Evolutionary conservation across 1,140 invertebrate genomes (phyloP).

Genomic region (Drosophila watanabei): DNA sequence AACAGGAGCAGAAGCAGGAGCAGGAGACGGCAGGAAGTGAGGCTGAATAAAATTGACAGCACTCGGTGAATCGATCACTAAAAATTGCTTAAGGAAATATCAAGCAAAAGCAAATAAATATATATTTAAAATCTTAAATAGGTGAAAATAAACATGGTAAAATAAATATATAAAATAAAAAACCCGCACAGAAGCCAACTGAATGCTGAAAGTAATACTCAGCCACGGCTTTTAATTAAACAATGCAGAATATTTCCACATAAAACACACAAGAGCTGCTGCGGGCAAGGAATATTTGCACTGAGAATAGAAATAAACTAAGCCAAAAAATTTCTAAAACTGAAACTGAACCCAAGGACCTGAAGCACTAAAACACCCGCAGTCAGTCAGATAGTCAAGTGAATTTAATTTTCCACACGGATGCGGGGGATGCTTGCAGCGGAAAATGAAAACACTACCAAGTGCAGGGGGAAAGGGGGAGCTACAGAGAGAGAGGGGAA

Average conservation of each 20-base stretch:
- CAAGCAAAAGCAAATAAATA: neutral
- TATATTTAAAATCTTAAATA: neutral
- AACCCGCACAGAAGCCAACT: neutral
- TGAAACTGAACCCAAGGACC: slow-evolving; percentile 10
- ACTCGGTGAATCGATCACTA: slow-evolving; percentile 25
- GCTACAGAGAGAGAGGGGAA: no score
- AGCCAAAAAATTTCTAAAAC: slow-evolving; percentile 10
- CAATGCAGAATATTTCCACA: slow-evolving; percentile 7
- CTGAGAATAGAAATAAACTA: neutral
- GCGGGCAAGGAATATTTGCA: slow-evolving; percentile 2
- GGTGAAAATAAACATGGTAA: neutral
- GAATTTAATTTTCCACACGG: slow-evolving; percentile 79
- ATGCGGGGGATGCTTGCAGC: slow-evolving; percentile 45
- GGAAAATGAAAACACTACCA: slow-evolving; percentile 53
- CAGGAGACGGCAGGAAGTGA: neutral
- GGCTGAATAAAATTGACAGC: slow-evolving; percentile 20
- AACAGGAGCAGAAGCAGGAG: neutral
- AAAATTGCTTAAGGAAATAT: slow-evolving; percentile 1
- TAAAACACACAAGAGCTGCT: slow-evolving; percentile 6
- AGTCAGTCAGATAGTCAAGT: slow-evolving; percentile 58
- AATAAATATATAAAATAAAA: neutral
- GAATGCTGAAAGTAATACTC: neutral
- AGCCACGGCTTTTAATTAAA: slow-evolving; percentile 7
- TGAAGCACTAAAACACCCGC: slow-evolving; percentile 31
- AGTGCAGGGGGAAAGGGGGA: neutral